These are phyloP conservation scores for Zophobas morio DNA, from an alignment of 1,140 invertebrate species.

Conservation along the genomic window DNA sequence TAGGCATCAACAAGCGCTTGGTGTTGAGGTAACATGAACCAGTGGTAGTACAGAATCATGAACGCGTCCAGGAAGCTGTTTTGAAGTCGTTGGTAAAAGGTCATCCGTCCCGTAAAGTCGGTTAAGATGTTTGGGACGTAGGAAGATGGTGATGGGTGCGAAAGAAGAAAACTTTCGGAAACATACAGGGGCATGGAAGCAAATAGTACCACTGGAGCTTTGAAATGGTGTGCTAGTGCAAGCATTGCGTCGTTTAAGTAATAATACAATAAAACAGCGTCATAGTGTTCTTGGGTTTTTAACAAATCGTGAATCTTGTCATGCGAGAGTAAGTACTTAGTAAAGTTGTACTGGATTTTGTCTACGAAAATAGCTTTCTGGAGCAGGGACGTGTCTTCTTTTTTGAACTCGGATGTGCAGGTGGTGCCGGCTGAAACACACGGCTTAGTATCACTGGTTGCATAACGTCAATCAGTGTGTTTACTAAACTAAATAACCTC, in stretches of 20 bases:
- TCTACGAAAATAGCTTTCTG: too few species aligned
- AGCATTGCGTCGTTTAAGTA: constrained; percentile 69
- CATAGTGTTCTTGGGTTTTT: constrained; percentile 66
- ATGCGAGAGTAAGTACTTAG: background rate
- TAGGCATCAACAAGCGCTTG: constrained; percentile 47
- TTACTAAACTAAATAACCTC: too few species aligned
- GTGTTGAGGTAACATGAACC: constrained; percentile 21
- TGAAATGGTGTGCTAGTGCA: constrained; percentile 66
- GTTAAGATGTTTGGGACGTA: constrained; percentile 64
- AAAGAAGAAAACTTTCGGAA: constrained; percentile 58
- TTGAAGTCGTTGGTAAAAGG: constrained; percentile 51
- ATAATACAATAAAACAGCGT: constrained; percentile 67
- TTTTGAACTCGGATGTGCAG: too few species aligned
- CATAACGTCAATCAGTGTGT: too few species aligned
- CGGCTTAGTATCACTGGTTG: too few species aligned
- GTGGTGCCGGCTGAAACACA: too few species aligned
- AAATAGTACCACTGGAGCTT: constrained; percentile 66
- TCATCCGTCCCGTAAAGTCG: constrained; percentile 51
- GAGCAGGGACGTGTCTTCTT: too few species aligned
- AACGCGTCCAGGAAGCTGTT: constrained; percentile 44
- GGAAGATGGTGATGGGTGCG: constrained; percentile 64
- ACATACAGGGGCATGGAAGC: constrained; percentile 61
- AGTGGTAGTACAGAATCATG: constrained; percentile 27
- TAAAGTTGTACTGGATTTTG: too few species aligned
- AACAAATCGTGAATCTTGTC: constrained; percentile 54